Evolutionary conservation across 1,140 invertebrate genomes (phyloP).

Genomic region (Oedothorax gibbosus): DNA sequence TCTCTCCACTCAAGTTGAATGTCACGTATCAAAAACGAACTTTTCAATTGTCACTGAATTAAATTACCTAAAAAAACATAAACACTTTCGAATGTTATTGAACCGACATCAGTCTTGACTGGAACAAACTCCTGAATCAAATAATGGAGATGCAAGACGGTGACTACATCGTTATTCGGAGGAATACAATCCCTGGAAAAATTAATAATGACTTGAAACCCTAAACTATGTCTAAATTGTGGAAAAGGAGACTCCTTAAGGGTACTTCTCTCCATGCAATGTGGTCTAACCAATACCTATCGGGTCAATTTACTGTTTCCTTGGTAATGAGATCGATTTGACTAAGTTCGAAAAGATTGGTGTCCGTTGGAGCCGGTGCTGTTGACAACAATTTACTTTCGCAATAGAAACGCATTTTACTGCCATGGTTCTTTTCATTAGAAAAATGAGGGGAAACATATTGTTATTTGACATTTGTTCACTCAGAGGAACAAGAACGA

Average conservation of each 20-base stretch:
- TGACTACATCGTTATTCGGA: no score
- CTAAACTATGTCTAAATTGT: constrained; percentile 1
- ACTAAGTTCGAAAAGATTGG: constrained; percentile 22
- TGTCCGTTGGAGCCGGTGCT: constrained; percentile 17
- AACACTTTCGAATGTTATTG: no score
- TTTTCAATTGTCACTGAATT: no score
- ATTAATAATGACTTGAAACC: neutral
- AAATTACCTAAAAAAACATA: no score
- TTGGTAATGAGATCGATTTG: constrained; percentile 49
- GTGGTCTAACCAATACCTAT: constrained; percentile 32
- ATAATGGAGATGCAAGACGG: no score
- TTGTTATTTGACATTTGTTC: no score
- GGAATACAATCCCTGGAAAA: no score
- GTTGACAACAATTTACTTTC: constrained; percentile 34
- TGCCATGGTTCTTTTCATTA: neutral
- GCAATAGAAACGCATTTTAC: constrained; percentile 15
- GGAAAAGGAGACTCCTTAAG: constrained; percentile 10
- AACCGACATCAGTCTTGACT: no score
- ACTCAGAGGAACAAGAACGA: no score
- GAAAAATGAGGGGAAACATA: neutral
- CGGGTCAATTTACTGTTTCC: constrained; percentile 40
- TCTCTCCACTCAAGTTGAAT: no score
- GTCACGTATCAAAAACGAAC: no score
- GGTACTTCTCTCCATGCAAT: neutral
- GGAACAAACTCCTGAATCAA: no score